Percentiles rank a stretch among this genome's conserved stretches.
These are phyloP conservation scores for Agriopis leucophaearia DNA, from an alignment of 2,888 invertebrate genomes.

Conservation along the genomic window DNA sequence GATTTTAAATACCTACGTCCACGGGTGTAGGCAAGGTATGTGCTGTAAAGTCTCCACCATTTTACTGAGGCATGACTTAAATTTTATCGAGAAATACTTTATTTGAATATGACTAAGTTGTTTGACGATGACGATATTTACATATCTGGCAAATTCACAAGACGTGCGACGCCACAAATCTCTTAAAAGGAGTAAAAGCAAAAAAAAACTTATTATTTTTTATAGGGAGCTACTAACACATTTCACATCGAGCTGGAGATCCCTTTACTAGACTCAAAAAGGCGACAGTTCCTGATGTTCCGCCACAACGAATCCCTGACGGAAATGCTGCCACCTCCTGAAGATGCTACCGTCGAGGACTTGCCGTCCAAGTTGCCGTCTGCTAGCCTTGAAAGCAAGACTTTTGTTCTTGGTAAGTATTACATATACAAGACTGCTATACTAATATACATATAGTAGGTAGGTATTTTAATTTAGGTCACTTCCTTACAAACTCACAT, in stretches of 20 bases:
- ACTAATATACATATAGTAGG: background rate
- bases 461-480: too few species aligned
- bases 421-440: background rate
- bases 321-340: slow-evolving; percentile 70
- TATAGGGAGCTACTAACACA: slow-evolving; percentile 69
- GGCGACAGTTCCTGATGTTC: slow-evolving; percentile 73
- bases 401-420: slow-evolving; percentile 52
- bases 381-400: slow-evolving; percentile 51
- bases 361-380: slow-evolving; percentile 49
- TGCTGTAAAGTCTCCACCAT: too few species aligned
- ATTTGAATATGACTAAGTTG: too few species aligned
- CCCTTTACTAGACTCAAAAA: slow-evolving; percentile 81
- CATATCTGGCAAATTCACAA: too few species aligned
- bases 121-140: too few species aligned
- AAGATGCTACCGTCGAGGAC: slow-evolving; percentile 58
- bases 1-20: too few species aligned
- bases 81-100: too few species aligned
- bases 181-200: too few species aligned
- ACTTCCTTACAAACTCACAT: too few species aligned
- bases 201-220: background rate
- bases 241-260: slow-evolving; percentile 84
- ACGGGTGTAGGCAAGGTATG: too few species aligned
- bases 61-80: too few species aligned
- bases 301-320: slow-evolving; percentile 66
- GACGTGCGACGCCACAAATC: too few species aligned